Percentiles rank a stretch among this genome's conserved stretches.
Conservation (phyloP, 2,888 invertebrate genomes). For the Dinocampus coccinellae region DNA sequence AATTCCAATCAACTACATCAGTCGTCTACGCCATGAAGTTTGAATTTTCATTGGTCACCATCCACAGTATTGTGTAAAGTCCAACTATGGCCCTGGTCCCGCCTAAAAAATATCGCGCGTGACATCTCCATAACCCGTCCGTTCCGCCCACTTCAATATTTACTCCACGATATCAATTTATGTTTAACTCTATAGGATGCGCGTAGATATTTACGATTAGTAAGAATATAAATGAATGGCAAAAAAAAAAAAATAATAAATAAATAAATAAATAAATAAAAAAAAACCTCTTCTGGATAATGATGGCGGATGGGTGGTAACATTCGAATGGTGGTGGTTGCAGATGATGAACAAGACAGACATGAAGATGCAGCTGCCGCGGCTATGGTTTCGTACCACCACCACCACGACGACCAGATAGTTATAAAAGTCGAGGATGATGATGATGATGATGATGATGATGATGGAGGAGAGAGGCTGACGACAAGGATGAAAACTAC, state of each 20-base stretch:
- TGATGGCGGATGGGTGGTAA: constrained; percentile 68
- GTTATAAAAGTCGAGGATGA: constrained; percentile 51
- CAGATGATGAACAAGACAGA: constrained; percentile 68
- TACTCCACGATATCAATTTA: constrained; percentile 11
- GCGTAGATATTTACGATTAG: not conserved
- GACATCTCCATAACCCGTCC: not conserved
- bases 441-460: constrained; percentile 38
- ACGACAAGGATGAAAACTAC: not conserved
- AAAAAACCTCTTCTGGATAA: constrained; percentile 43
- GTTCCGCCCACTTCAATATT: not conserved
- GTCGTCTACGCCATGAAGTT: constrained; percentile 54
- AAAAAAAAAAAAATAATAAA: constrained; percentile 26
- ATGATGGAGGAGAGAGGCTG: not conserved
- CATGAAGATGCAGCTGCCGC: constrained; percentile 55
- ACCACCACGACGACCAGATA: constrained; percentile 14
- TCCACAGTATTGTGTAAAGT: constrained; percentile 8
- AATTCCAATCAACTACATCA: constrained; percentile 55
- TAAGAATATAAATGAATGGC: constrained; percentile 16
- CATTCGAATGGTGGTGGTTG: constrained; percentile 70
- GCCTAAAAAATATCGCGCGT: not conserved
- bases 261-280: constrained; percentile 16
- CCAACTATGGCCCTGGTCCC: constrained; percentile 1
- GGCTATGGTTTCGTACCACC: constrained; percentile 42
- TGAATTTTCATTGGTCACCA: constrained; percentile 36
- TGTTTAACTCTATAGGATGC: constrained; percentile 5